Evolutionary conservation across 1,140 invertebrate species (phyloP), one percentile per base, ranked within the genome.

Genomic region (Drosophila parvula): DNA sequence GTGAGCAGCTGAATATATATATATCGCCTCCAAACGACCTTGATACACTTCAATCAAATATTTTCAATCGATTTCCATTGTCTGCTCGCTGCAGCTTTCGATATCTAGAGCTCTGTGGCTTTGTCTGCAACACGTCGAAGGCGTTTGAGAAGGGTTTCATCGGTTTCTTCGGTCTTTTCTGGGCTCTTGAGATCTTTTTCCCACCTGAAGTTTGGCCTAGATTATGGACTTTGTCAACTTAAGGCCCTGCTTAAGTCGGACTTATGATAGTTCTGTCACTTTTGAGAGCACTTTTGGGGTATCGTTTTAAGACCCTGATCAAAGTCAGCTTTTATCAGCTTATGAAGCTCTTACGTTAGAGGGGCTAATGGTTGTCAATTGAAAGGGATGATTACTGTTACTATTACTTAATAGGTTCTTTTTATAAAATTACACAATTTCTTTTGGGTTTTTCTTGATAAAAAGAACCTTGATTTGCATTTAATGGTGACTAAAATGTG

Each of bases 21-120:
- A 79, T 78, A 79, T 71, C 70, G 81, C 41, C 56, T 30, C 36
- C 10, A 45, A 65, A 57, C 80, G 74, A 84, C 83, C 83, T 88
- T 88, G 83, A 89, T 89, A 88, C 77, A 88, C 83, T 88, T 88
- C 80, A 88, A 88, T 88, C 84, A 88, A 83, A 79, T 47, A 83
- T 63, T 88, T 88, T 80, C 74, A 67, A 89, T 88, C 67, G 84
- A 89, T 89, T 83, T 86, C 53, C 51, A 88, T 86, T 86, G 79
- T 86, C 41, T 62, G 57, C 2, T 41, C 53, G 57, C 6, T 50
- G 55, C 43, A 45, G 80, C 65, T 80, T 76, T 83, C 71, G 55
- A 57, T 59, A 64, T 58, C 69, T 44, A 68, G 74, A 73, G 70
- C 76, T 57, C 62, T 48, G 60, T 59, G 82, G 65, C 78, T 86